phyloP scores from a whole-genome alignment of 2,888 invertebrate species.

The Liopterus haemorrhoidalis region DNA sequence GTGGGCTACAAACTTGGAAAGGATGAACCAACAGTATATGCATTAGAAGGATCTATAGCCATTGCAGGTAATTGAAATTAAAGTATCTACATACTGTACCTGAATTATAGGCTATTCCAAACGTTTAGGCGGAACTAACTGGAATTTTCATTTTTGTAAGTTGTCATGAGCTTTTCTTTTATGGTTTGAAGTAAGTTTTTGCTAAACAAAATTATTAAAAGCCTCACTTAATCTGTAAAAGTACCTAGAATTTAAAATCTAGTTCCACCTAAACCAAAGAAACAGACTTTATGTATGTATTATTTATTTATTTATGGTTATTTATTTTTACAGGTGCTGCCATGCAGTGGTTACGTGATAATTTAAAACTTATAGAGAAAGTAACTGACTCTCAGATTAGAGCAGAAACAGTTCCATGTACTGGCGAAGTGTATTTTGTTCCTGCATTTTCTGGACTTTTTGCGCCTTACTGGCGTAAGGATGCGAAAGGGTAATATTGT shows the following conservation, averaged over 20 bases:
- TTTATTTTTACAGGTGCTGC: conserved; percentile 57
- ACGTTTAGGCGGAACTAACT: too few relatives aligned
- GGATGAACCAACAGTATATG: conserved; percentile 69
- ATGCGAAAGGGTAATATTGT: too few relatives aligned
- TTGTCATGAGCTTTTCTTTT: too few relatives aligned
- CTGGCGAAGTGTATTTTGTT: conserved; percentile 86
- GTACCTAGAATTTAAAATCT: conserved; percentile 7
- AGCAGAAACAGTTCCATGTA: conserved; percentile 54
- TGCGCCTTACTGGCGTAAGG: conserved; percentile 93
- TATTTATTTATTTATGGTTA: conserved; percentile 8
- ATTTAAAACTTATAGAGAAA: conserved; percentile 67
- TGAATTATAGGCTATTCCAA: too few relatives aligned
- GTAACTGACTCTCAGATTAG: conserved; percentile 62
- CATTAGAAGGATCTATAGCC: conserved; percentile 86
- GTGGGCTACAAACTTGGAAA: conserved; percentile 86
- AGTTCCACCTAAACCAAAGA: too few relatives aligned
- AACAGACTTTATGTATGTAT: too few relatives aligned
- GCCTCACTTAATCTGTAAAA: conserved; percentile 3
- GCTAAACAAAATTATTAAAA: too few relatives aligned
- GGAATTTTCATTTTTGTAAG: too few relatives aligned
- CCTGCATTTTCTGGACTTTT: conserved; percentile 96
- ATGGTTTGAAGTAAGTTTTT: too few relatives aligned
- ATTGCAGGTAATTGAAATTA: conserved; percentile 67
- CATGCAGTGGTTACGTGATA: conserved; percentile 84
- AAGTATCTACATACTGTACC: conserved; percentile 1